Conservation (phyloP, 1,140 invertebrate species). For the Archivesica marissinica region DNA sequence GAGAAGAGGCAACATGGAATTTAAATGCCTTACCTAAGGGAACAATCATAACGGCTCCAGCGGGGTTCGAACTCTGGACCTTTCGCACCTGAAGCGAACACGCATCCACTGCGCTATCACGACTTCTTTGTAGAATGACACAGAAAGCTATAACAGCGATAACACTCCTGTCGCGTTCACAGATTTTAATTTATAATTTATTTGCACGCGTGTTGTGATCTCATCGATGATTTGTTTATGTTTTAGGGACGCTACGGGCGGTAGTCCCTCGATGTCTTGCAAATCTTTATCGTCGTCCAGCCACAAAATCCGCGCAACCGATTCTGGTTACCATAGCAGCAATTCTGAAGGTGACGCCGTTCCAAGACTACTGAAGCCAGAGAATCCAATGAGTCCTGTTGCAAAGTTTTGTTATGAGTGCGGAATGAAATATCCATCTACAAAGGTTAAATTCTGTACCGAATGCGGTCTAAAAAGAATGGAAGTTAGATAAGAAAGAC, state of each 20-base stretch:
- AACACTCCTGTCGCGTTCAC: too few species aligned
- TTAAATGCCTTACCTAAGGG: too few species aligned
- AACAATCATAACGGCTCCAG: too few species aligned
- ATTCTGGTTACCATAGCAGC: slow-evolving; percentile 46
- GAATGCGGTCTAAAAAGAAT: slow-evolving; percentile 51
- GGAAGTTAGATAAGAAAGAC: neutral
- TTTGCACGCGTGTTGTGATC: too few species aligned
- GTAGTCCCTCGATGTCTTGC: neutral
- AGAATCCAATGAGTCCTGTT: neutral
- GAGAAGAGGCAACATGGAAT: too few species aligned
- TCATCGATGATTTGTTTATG: too few species aligned
- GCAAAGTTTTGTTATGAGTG: slow-evolving; percentile 54
- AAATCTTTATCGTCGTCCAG: slow-evolving; percentile 3
- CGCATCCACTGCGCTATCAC: too few species aligned
- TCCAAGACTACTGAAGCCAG: neutral
- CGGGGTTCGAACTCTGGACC: too few species aligned
- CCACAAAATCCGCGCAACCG: neutral
- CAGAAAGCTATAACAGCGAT: too few species aligned
- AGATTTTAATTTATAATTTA: too few species aligned
- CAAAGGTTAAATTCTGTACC: slow-evolving; percentile 36
- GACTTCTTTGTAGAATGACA: too few species aligned
- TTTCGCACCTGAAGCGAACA: too few species aligned
- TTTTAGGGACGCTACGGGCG: slow-evolving; percentile 45
- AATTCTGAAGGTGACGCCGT: slow-evolving; percentile 17
- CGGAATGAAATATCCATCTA: slow-evolving; percentile 29